Conservation (phyloP, 2,113 vertebrate species). For the Aythya baeri region DNA sequence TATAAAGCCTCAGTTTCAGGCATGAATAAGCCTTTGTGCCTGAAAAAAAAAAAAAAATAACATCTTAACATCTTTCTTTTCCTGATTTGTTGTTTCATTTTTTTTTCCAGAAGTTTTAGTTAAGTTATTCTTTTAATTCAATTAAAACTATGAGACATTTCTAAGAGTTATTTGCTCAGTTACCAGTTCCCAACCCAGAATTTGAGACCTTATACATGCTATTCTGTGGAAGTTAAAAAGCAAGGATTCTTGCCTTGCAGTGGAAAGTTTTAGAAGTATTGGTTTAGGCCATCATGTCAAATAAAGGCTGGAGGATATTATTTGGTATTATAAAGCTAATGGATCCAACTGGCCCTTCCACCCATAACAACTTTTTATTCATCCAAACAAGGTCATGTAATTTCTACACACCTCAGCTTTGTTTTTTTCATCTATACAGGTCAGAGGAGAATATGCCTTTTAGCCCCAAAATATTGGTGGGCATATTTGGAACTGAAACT, state of each 20-base stretch:
- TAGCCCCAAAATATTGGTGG: not conserved
- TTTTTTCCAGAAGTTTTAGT: not conserved
- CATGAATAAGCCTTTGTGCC: not conserved
- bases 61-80: not conserved
- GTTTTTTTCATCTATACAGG: not conserved
- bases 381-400: not conserved
- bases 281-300: not conserved
- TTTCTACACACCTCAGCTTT: not conserved
- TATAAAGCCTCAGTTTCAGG: not conserved
- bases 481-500: not conserved
- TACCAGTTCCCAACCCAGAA: not conserved
- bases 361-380: not conserved
- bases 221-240: not conserved
- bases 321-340: not conserved
- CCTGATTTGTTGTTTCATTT: not conserved
- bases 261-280: not conserved
- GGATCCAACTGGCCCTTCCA: not conserved
- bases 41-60: not conserved
- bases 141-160: not conserved
- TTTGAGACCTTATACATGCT: not conserved
- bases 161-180: not conserved
- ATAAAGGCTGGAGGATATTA: not conserved
- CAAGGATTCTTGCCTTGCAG: not conserved
- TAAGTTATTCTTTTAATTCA: not conserved
- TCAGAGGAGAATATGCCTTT: not conserved